A percentile compares a stretch with the other conserved stretches of the same genome.
phyloP scores from a whole-genome alignment of 2,888 invertebrate genomes.

The Lymantria dispar region DNA sequence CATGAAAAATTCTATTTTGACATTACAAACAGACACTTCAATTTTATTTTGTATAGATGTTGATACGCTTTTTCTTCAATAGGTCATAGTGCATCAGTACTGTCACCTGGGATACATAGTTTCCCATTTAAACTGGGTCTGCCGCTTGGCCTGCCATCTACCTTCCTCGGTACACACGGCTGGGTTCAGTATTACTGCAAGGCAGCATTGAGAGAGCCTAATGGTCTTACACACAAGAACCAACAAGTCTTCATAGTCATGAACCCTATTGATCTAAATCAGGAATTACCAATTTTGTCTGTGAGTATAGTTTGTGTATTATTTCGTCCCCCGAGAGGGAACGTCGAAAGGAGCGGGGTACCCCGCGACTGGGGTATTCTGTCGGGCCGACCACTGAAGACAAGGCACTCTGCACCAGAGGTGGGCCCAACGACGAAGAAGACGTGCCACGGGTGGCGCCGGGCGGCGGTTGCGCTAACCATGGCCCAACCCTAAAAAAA shows the following conservation, averaged over 20 bases:
- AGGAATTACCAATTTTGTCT: conserved; percentile 93
- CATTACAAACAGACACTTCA: no score
- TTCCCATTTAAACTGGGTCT: conserved; percentile 96
- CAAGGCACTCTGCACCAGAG: no score
- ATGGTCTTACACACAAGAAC: conserved; percentile 95
- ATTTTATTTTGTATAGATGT: not conserved
- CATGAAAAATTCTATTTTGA: no score
- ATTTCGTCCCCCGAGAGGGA: no score
- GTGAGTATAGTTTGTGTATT: conserved; percentile 80
- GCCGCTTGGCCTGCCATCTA: conserved; percentile 94
- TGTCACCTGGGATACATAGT: conserved; percentile 96
- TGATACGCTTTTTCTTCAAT: conserved; percentile 19
- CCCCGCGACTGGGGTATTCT: no score
- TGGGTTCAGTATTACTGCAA: conserved; percentile 98
- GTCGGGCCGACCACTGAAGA: no score
- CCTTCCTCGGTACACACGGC: conserved; percentile 95
- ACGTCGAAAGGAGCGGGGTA: no score
- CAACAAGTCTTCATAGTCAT: conserved; percentile 98
- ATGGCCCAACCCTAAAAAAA: no score
- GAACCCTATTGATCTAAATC: conserved; percentile 96
- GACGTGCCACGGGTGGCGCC: no score
- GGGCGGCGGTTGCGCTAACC: no score
- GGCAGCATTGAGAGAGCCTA: conserved; percentile 93
- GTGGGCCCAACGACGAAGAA: no score
- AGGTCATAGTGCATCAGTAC: conserved; percentile 91